Evolutionary conservation across 2,888 invertebrate species (phyloP).

Genomic region (Nymphalis urticae): DNA sequence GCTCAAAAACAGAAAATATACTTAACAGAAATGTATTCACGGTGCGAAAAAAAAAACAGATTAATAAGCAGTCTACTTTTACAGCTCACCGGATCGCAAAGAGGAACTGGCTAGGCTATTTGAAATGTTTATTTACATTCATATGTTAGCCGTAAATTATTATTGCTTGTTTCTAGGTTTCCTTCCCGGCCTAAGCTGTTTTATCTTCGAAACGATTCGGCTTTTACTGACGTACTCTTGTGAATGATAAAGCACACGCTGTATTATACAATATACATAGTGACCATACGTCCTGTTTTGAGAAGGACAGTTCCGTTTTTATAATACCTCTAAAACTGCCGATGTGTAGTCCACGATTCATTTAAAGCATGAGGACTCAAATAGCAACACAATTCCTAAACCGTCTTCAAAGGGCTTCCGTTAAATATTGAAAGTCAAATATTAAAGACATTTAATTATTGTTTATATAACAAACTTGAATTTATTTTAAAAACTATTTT

Average conservation of each 20-base stretch:
- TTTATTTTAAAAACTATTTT: no score
- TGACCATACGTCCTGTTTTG: neutral
- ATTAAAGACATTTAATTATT: no score
- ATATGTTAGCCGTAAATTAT: slow-evolving; percentile 33
- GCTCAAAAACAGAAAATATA: neutral
- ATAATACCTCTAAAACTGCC: no score
- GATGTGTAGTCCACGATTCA: no score
- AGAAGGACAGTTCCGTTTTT: no score
- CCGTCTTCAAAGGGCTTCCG: no score
- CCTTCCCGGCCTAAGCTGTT: slow-evolving; percentile 50
- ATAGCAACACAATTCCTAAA: no score
- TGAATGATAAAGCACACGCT: slow-evolving; percentile 67
- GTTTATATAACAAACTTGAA: no score
- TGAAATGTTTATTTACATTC: slow-evolving; percentile 36
- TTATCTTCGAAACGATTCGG: slow-evolving; percentile 51
- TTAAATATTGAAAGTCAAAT: no score
- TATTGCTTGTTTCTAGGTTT: slow-evolving; percentile 39
- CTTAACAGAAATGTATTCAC: neutral
- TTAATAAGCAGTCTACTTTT: neutral
- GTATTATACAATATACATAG: slow-evolving; percentile 23
- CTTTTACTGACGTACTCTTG: slow-evolving; percentile 59
- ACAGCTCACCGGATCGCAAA: slow-evolving; percentile 48
- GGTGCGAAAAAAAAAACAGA: slow-evolving; percentile 10
- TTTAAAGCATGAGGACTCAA: no score
- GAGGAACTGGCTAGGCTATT: slow-evolving; percentile 13